Evolutionary conservation across 2,888 invertebrate species (phyloP).

Genomic region (Tuta absoluta): DNA sequence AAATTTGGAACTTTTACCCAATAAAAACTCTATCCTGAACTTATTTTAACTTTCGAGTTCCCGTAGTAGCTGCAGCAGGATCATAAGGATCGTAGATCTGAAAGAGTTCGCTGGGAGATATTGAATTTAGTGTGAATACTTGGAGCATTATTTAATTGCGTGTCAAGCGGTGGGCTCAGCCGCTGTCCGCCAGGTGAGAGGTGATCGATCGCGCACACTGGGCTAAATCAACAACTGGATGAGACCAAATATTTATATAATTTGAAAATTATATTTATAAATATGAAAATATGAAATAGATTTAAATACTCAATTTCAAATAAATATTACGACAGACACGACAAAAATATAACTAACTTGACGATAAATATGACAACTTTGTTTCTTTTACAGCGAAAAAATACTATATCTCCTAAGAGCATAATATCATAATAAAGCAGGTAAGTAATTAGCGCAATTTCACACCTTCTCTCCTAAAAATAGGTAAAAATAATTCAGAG

Average conservation of each 20-base stretch:
- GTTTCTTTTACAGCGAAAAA: no score
- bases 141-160: slow-evolving; percentile 78
- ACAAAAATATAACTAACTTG: no score
- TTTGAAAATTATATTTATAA: background rate
- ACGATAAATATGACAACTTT: no score
- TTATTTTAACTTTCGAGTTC: slow-evolving; percentile 19
- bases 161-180: slow-evolving; percentile 65
- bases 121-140: slow-evolving; percentile 78
- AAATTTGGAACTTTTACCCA: no score
- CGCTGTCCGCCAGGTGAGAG: slow-evolving; percentile 40
- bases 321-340: no score
- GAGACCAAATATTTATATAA: background rate
- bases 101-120: slow-evolving; percentile 66
- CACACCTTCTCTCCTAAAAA: no score
- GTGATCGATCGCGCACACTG: slow-evolving; percentile 46
- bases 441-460: no score
- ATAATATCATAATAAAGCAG: no score
- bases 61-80: slow-evolving; percentile 50
- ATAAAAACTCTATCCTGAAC: background rate
- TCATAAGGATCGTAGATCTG: slow-evolving; percentile 63
- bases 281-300: no score
- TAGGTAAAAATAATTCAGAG: no score
- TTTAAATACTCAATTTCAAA: no score
- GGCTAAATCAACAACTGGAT: background rate
- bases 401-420: no score